phyloP scores from a whole-genome alignment of 2,113 vertebrate species.

The Shinisaurus crocodilurus region DNA sequence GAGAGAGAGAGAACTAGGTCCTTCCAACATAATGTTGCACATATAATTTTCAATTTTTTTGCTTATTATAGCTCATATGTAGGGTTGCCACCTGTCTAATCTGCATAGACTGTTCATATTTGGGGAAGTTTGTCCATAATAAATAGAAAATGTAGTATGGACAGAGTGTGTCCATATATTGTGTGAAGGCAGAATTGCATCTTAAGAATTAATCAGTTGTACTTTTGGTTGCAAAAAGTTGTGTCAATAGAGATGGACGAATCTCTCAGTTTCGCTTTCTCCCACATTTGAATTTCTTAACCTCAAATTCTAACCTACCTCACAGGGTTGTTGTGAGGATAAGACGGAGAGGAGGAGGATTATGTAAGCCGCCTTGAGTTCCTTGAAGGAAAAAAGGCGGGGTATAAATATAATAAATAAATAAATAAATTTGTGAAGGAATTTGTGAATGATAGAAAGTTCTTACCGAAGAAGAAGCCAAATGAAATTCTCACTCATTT shows the following conservation, averaged over 20 bases:
- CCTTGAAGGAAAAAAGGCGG: too few species aligned
- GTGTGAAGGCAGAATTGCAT: not conserved
- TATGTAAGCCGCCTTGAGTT: too few species aligned
- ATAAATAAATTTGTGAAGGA: too few species aligned
- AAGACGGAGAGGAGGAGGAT: too few species aligned
- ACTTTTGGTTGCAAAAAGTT: not conserved
- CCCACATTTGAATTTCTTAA: too few species aligned
- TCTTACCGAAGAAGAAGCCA: too few species aligned
- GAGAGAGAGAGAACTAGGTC: not conserved
- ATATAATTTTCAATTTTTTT: not conserved
- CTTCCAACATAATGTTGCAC: not conserved
- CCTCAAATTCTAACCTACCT: too few species aligned
- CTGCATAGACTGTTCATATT: not conserved
- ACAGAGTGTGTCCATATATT: not conserved
- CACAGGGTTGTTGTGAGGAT: too few species aligned
- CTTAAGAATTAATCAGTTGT: not conserved
- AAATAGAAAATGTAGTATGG: constrained; percentile 1
- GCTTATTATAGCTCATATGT: not conserved
- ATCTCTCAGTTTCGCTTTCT: too few species aligned
- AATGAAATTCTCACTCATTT: too few species aligned
- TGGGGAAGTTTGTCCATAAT: not conserved
- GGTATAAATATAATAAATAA: too few species aligned
- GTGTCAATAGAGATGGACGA: not conserved
- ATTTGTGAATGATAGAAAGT: too few species aligned
- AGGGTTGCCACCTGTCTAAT: not conserved